Conservation (phyloP, 2,113 vertebrate genomes). For the Sitta europaea region DNA sequence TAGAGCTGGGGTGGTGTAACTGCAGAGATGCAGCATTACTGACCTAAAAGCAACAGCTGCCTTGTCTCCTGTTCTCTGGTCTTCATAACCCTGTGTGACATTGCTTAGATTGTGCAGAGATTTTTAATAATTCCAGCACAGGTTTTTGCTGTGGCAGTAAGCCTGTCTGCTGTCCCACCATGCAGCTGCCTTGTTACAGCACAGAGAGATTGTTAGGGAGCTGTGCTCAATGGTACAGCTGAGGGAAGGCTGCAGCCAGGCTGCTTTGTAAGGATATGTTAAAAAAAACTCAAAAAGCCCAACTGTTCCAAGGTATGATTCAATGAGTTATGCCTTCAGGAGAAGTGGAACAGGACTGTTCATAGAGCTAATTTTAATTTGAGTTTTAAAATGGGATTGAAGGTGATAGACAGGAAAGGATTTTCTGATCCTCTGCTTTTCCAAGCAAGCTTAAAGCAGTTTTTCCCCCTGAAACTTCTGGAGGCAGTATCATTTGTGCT, state of each 20-base stretch:
- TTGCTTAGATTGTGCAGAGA: background rate
- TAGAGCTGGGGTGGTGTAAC: background rate
- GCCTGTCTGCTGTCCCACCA: background rate
- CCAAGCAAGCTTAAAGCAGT: background rate
- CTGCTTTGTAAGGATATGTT: background rate
- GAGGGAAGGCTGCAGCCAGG: background rate
- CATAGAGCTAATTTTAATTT: background rate
- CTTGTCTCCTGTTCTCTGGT: background rate
- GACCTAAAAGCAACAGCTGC: constrained; percentile 1
- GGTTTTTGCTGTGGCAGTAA: background rate
- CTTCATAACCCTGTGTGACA: fast-evolving
- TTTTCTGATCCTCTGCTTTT: background rate
- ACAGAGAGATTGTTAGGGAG: background rate
- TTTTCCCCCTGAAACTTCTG: background rate
- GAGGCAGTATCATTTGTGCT: background rate
- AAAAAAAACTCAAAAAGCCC: background rate
- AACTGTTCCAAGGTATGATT: background rate
- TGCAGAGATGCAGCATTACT: background rate
- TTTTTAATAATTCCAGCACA: background rate
- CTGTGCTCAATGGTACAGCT: background rate
- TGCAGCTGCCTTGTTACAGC: background rate
- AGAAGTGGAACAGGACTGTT: background rate
- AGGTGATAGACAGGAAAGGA: background rate
- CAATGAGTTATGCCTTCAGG: background rate
- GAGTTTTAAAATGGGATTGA: background rate